phyloP scores from a whole-genome alignment of 2,888 invertebrate genomes.

The Hyppa rectilinea region DNA sequence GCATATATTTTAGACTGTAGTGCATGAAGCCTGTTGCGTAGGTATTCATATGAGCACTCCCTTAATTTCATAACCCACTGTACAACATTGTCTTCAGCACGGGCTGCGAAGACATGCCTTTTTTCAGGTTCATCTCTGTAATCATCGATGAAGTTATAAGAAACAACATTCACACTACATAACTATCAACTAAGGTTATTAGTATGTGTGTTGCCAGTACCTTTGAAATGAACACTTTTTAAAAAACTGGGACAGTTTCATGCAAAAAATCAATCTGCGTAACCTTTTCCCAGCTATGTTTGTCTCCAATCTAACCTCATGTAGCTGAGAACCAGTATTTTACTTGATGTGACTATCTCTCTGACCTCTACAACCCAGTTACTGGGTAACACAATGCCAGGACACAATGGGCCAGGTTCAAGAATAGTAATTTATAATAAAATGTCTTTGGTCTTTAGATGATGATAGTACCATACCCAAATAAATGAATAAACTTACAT shows the following conservation, averaged over 20 bases:
- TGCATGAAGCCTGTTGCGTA: conserved; percentile 91
- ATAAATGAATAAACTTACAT: conserved; percentile 81
- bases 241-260: too few species aligned
- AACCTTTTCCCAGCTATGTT: too few species aligned
- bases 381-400: too few species aligned
- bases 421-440: background rate
- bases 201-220: background rate
- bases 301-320: too few species aligned
- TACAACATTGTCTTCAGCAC: conserved; percentile 93
- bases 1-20: conserved; percentile 92
- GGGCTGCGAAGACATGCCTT: conserved; percentile 93
- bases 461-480: background rate
- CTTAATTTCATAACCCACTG: conserved; percentile 93
- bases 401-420: background rate
- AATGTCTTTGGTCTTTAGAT: too few species aligned
- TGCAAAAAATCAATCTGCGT: too few species aligned
- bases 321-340: too few species aligned
- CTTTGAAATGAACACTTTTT: background rate
- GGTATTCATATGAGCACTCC: conserved; percentile 93
- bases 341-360: too few species aligned
- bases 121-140: conserved; percentile 92
- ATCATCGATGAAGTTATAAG: conserved; percentile 28
- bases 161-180: background rate
- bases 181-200: background rate
- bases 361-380: too few species aligned